Base-by-base conservation (phyloP, 2,113 vertebrate species). In the Neofelis nebulosa region DNA sequence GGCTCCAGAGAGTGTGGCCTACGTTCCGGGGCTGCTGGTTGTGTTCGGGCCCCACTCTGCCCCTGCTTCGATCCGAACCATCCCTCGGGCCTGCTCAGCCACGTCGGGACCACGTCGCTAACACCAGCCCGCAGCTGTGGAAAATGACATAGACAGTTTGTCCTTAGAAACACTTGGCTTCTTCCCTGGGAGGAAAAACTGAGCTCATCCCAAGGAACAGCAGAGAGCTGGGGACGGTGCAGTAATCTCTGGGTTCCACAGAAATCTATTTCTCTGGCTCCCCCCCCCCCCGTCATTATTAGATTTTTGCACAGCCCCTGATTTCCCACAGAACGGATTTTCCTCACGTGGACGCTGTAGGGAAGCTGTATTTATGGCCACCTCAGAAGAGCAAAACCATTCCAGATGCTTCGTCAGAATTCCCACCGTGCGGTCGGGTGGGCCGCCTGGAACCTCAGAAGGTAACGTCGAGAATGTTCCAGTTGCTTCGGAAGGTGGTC, bases 151-250 rank as follows among this genome's bases (percentile, higher is more conserved):
- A 76, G 50, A 48, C 86, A 25, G 55, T 57, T 1, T 31, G 89
- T 81, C 82, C 92, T 83, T 21, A 27, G 83, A 94, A 91, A 63
- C 85, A 52, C 76, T 45, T 89, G 94, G 86, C 86, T 0, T 16
- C 23, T 52, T 83, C 81, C 92, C 45, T 1, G 23, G 68, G 21
- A 94, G 97, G 97, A 97, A 94, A 87, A 31, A 69, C 83, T 93
- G 68, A 92, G 96, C 92, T 97, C 97, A 92, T 86, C 91, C 83
- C 63, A 2, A 92, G 95, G 82, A 78, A 65, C 61, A 55, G 80
- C 48, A 14, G 29, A 48, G 76, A 90, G 66, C 11, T 8, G 57
- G 68, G 74, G 33, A 80, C 11, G 21, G 36, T 14, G 33, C 63
- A 38, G 38, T 36, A 25, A 19, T 79, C 82, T 82, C 78, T 25